A percentile compares a stretch with the other conserved stretches of the same genome.
phyloP scores from a whole-genome alignment of 2,888 invertebrate genomes.

The Meloe dianella region DNA sequence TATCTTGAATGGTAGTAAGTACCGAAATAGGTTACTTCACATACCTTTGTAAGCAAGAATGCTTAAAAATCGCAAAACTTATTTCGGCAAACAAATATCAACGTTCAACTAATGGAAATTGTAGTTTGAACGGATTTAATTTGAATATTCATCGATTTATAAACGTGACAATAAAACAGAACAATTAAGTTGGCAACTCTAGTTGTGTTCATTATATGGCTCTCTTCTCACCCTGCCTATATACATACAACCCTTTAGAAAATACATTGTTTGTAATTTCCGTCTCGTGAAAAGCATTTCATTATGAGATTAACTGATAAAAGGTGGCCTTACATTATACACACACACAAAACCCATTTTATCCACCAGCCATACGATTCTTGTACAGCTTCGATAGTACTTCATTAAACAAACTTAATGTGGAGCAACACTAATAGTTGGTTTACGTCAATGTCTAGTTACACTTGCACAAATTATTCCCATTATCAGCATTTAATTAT shows the following conservation, averaged over 20 bases:
- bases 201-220: too few species aligned
- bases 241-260: background rate
- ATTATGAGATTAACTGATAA: conserved; percentile 22
- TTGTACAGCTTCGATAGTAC: conserved; percentile 1
- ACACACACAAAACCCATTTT: background rate
- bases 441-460: conserved; percentile 11
- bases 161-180: too few species aligned
- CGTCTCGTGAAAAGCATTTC: conserved; percentile 21
- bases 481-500: background rate
- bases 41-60: too few species aligned
- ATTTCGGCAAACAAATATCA: too few species aligned
- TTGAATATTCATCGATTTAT: too few species aligned
- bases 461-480: conserved; percentile 1
- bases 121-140: too few species aligned
- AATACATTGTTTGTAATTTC: background rate
- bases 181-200: too few species aligned
- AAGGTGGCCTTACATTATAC: conserved; percentile 14
- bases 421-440: conserved; percentile 22
- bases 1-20: too few species aligned
- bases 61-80: too few species aligned
- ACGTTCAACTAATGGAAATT: too few species aligned
- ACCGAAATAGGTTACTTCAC: too few species aligned
- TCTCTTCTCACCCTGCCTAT: background rate
- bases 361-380: background rate
- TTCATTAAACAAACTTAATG: conserved; percentile 32